Conservation (phyloP, 2,113 vertebrate genomes). For the Nannobrachium achirus region DNA sequence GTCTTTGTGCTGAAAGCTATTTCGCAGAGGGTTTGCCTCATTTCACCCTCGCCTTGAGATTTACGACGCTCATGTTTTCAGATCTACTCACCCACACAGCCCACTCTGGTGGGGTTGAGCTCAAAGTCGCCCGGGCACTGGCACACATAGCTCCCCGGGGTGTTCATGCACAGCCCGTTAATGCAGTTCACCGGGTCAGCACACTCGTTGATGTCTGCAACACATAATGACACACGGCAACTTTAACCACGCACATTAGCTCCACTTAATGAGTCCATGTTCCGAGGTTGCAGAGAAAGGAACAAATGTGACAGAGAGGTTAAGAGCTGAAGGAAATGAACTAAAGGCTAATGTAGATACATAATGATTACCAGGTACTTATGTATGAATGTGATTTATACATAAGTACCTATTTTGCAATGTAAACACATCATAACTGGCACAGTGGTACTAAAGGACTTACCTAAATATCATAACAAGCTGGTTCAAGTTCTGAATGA, state of each 20-base stretch:
- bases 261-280: neutral
- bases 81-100: slow-evolving; percentile 90
- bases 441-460: neutral
- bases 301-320: neutral
- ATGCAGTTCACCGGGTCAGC: slow-evolving; percentile 92
- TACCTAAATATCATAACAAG: too few species aligned
- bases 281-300: neutral
- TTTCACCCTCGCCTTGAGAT: neutral
- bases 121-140: slow-evolving; percentile 93
- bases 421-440: neutral
- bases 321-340: neutral
- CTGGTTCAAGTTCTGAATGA: too few species aligned
- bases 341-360: neutral
- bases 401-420: neutral
- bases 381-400: neutral
- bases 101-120: slow-evolving; percentile 91
- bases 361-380: neutral
- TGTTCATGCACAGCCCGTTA: slow-evolving; percentile 93
- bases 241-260: neutral
- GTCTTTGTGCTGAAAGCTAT: neutral
- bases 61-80: neutral
- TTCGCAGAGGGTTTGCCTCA: too few species aligned
- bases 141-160: slow-evolving; percentile 89
- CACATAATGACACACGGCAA: slow-evolving; percentile 10
- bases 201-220: slow-evolving; percentile 91